Percentiles rank a stretch among this genome's conserved stretches.
Conservation (phyloP, 2,113 vertebrate species). For the Ursus arctos region DNA sequence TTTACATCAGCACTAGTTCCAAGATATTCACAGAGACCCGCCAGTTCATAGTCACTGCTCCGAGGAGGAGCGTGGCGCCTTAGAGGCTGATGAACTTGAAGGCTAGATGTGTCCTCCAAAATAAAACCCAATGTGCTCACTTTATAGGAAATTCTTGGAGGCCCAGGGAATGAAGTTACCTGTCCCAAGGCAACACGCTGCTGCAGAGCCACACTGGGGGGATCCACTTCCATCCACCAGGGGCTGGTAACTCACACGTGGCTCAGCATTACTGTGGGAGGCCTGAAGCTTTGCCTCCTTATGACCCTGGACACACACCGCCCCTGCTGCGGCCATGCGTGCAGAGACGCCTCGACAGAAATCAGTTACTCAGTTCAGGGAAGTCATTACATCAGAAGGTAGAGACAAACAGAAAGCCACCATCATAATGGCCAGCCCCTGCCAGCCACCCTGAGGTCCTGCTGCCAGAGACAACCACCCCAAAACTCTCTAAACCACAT, state of each 20-base stretch:
- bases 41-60: neutral
- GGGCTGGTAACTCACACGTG: neutral
- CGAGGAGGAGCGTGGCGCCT: neutral
- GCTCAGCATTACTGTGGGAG: neutral
- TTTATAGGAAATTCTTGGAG: neutral
- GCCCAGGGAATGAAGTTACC: conserved; percentile 16
- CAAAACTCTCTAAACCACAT: neutral
- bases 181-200: neutral
- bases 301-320: neutral
- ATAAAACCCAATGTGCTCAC: neutral
- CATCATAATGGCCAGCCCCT: conserved; percentile 49
- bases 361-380: neutral
- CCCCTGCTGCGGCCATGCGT: neutral
- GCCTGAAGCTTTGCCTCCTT: neutral
- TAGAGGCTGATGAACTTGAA: neutral
- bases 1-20: neutral
- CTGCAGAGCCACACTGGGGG: neutral
- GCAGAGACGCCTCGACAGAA: neutral
- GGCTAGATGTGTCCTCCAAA: neutral
- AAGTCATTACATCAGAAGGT: conserved; percentile 44
- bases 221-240: neutral
- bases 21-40: neutral
- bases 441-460: neutral
- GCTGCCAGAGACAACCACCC: neutral
- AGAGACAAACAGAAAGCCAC: neutral